phyloP scores from a whole-genome alignment of 2,113 vertebrate species.

The Cyprichromis sp. region DNA sequence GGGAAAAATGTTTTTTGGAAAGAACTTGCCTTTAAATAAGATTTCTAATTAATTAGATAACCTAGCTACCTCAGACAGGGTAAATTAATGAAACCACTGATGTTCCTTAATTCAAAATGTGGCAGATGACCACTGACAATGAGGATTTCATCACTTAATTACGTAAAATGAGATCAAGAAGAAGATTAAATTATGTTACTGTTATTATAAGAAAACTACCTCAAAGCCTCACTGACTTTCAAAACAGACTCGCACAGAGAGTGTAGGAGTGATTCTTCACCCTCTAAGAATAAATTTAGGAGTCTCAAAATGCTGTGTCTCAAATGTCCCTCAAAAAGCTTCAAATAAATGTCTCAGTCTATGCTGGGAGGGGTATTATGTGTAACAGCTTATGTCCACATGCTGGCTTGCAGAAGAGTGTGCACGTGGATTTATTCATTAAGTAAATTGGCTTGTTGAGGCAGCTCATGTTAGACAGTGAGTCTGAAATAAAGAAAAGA shows the following conservation, averaged over 20 bases:
- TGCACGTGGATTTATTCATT: not conserved
- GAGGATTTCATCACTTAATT: not conserved
- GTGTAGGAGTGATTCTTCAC: not conserved
- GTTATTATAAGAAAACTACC: not conserved
- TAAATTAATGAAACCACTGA: not conserved
- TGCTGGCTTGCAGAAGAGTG: not conserved
- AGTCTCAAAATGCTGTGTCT: not conserved
- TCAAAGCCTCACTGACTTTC: not conserved
- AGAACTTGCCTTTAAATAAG: not conserved
- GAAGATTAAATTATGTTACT: not conserved
- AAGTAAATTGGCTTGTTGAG: not conserved
- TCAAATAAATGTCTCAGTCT: not conserved
- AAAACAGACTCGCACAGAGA: not conserved
- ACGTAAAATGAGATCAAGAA: not conserved
- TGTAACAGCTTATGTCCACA: not conserved
- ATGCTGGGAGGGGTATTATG: not conserved
- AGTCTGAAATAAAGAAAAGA: not conserved
- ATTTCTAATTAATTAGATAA: not conserved
- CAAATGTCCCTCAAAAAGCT: not conserved
- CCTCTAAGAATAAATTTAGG: not conserved
- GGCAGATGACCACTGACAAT: not conserved
- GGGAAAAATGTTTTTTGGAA: not conserved
- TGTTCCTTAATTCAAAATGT: conserved; percentile 2
- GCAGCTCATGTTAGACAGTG: not conserved
- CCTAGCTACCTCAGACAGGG: not conserved